phyloP scores from a whole-genome alignment of 2,797 vertebrate genomes.

The Denticeps clupeoides region DNA sequence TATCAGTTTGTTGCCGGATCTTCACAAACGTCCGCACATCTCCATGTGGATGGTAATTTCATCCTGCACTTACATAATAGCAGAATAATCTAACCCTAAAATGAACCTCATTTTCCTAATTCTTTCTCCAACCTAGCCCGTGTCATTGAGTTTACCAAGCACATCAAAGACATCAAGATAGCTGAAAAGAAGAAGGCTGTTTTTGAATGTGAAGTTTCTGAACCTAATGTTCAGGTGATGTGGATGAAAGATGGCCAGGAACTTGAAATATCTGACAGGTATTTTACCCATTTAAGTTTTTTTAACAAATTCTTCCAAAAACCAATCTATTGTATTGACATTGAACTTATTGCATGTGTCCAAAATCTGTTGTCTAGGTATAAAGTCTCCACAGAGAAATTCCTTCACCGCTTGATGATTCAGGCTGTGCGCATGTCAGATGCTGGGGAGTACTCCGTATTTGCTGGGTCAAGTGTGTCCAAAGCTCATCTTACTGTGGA shows the following conservation, averaged over 20 bases:
- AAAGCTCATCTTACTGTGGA: constrained; percentile 80
- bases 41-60: constrained; percentile 86
- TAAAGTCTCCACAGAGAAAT: constrained; percentile 67
- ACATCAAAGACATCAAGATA: constrained; percentile 93
- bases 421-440: constrained; percentile 81
- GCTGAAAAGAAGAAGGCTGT: constrained; percentile 91
- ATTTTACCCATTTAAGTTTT: neutral
- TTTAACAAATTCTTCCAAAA: neutral
- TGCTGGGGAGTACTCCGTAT: constrained; percentile 83
- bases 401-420: constrained; percentile 82
- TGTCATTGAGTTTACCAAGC: constrained; percentile 93
- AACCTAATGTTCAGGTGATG: constrained; percentile 83
- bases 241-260: constrained; percentile 96
- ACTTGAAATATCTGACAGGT: constrained; percentile 24
- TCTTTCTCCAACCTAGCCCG: constrained; percentile 61
- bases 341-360: too few species aligned
- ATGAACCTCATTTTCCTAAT: neutral
- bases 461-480: constrained; percentile 85
- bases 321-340: too few species aligned
- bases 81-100: neutral
- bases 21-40: constrained; percentile 73
- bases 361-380: neutral
- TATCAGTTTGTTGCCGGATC: constrained; percentile 88
- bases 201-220: constrained; percentile 95
- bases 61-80: too few species aligned